Conservation (phyloP, 2,888 invertebrate genomes). For the Odontothrips loti region DNA sequence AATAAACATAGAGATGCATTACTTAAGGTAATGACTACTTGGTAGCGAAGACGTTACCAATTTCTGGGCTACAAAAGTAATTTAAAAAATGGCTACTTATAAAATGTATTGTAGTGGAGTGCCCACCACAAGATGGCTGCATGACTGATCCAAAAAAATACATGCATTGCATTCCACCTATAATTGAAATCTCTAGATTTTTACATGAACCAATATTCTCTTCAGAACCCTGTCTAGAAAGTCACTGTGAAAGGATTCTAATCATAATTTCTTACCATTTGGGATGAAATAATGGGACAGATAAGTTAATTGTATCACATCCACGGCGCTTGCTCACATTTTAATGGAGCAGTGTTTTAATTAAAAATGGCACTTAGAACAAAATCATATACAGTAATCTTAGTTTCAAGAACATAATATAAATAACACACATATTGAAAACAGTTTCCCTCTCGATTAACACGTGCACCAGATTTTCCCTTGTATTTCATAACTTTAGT, state of each 20-base stretch:
- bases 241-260: too few species aligned
- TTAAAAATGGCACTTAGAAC: background rate
- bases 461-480: too few species aligned
- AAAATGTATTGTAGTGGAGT: background rate
- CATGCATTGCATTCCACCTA: background rate
- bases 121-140: background rate
- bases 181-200: too few species aligned
- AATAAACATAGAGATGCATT: background rate
- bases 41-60: background rate
- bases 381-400: background rate
- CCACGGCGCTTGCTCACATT: too few species aligned
- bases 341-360: background rate
- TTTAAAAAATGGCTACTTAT: constrained; percentile 8
- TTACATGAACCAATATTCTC: too few species aligned
- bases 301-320: too few species aligned
- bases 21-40: constrained; percentile 6
- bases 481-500: too few species aligned
- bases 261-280: background rate
- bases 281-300: too few species aligned
- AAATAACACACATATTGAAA: background rate
- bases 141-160: background rate
- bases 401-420: constrained; percentile 4
- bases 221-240: too few species aligned
- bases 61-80: background rate
- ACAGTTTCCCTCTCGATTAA: too few species aligned